Percentiles rank a stretch among this genome's conserved stretches.
These are phyloP conservation scores for Intellagama lesueurii DNA, from an alignment of 2,797 vertebrate species.

Conservation along the genomic window DNA sequence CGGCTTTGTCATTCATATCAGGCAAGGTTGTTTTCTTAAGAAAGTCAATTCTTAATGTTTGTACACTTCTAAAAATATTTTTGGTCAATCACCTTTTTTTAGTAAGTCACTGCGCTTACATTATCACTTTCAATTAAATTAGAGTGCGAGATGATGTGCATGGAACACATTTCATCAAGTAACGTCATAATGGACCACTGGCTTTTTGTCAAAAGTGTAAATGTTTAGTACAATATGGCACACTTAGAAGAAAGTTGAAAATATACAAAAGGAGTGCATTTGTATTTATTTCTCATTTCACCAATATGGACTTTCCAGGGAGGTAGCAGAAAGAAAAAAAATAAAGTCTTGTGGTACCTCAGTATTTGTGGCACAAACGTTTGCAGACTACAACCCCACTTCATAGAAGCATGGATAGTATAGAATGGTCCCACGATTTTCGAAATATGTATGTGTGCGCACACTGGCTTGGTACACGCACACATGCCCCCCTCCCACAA, in stretches of 20 bases:
- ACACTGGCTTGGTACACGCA: too few species aligned
- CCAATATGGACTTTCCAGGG: too few species aligned
- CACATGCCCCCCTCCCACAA: too few species aligned
- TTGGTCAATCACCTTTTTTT: slow-evolving; percentile 7
- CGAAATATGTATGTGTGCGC: too few species aligned
- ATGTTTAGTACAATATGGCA: not conserved
- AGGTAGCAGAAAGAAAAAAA: too few species aligned
- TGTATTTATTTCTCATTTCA: too few species aligned
- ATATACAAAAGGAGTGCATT: too few species aligned
- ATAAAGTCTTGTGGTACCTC: too few species aligned
- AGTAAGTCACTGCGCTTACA: not conserved
- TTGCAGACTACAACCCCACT: too few species aligned
- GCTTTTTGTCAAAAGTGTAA: not conserved
- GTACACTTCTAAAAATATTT: slow-evolving; percentile 22
- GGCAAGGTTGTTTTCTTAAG: slow-evolving; percentile 22
- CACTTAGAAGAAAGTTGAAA: not conserved
- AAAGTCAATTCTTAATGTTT: slow-evolving; percentile 31
- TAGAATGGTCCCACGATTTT: too few species aligned
- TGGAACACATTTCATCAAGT: slow-evolving; percentile 10
- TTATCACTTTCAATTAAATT: slow-evolving; percentile 35
- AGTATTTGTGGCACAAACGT: too few species aligned
- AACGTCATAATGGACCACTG: not conserved
- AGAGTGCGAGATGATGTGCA: not conserved
- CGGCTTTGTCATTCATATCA: not conserved
- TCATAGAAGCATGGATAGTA: too few species aligned